These are phyloP conservation scores for Pomatorhinus ruficollis DNA, from an alignment of 2,113 vertebrate species.

Conservation along the genomic window DNA sequence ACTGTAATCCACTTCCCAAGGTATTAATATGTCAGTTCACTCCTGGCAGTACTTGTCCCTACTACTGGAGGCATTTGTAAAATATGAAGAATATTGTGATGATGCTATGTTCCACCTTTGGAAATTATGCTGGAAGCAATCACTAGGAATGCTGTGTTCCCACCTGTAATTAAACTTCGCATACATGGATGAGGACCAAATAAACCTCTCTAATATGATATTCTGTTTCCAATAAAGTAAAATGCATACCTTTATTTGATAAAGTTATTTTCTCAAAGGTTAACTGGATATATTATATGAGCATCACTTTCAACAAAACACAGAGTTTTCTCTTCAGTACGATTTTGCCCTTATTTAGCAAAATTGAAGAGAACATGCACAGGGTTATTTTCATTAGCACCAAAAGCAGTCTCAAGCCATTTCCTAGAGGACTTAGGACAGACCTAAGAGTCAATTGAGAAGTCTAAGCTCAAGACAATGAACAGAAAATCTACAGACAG, in stretches of 20 bases:
- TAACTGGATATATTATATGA: background rate
- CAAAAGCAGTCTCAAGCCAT: background rate
- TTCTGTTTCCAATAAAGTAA: background rate
- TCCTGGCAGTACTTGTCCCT: background rate
- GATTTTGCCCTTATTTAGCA: background rate
- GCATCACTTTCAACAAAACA: background rate
- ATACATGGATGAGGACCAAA: background rate
- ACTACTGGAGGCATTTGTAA: background rate
- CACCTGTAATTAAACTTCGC: background rate
- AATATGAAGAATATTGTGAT: background rate
- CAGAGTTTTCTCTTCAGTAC: background rate
- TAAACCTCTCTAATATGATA: accelerated
- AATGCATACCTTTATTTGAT: background rate
- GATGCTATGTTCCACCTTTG: background rate
- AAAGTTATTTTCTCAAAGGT: background rate
- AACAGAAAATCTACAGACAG: background rate
- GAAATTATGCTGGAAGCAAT: background rate
- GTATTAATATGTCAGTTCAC: background rate
- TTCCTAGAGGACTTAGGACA: background rate
- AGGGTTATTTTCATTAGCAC: background rate
- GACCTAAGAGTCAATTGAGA: background rate
- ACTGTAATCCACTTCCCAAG: background rate
- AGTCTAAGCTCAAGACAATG: background rate
- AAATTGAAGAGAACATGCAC: background rate
- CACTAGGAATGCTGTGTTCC: background rate